Base-by-base conservation (phyloP, 2,797 vertebrate genomes). In the Sardinella longiceps region DNA sequence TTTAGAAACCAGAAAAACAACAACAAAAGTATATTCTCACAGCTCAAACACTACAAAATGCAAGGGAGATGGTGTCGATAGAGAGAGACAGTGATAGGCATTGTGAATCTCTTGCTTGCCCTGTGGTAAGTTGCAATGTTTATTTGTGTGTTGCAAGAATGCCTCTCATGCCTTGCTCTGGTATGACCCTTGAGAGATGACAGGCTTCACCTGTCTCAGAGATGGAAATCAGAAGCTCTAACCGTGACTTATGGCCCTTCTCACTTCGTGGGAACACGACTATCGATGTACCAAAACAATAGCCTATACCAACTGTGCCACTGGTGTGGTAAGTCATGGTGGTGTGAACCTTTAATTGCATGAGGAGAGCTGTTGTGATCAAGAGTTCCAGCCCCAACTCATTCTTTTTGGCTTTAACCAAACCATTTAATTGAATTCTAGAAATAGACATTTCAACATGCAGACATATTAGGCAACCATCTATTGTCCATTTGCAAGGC, bases 191-290 rank as follows among this genome's bases (percentile, higher is more conserved):
- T 58, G 28, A 28, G 60, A 53, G 82, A 82, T 82, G 58, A 30
- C 50, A 84, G 56, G 77, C 37, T 81, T 88, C 43, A 82, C 83
- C 46, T 87, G 83, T 30, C 37, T 83, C 50, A 77, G 15, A 80
- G 45, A 50, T 80, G 12, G 46, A 86, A 66, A 87, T 50, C 43
- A 85, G 74, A 15, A 70, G 12, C n/a, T 28, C 28, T 66, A 30
- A 2, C 25, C 30, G 25, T 63, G 28, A 66, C 28, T 30, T 66
- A 70, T 12, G 0, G 2, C 28, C 14, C 63, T 33, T 33, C 1
- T 70, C 30, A 18, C 63, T 5, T 18, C 63, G 37, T 33, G 30
- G 4, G 11, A 70, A 33, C 30, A 28, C 6, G 28, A 28, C 10
- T 63, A n/a, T 63, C 28, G 10, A 33, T 33, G 63, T 4, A 70